Conservation (phyloP, 1,140 invertebrate species). For the Psilanteris sp. region DNA sequence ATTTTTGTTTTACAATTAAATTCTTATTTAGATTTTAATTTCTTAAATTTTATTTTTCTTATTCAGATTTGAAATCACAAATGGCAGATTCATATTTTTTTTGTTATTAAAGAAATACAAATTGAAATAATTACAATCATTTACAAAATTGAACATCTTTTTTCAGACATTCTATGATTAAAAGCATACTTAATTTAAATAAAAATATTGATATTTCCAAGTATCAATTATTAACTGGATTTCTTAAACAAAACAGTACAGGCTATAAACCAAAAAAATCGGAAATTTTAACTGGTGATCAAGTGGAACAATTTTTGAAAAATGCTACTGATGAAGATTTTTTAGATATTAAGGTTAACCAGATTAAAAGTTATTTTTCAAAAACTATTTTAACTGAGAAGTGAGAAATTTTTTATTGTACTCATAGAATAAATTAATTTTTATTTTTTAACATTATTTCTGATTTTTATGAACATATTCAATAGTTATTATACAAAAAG, state of each 20-base stretch:
- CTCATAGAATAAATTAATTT: no score
- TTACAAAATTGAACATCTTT: background rate
- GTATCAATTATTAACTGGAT: slow-evolving; percentile 1
- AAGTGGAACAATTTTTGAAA: slow-evolving; percentile 3
- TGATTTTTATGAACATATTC: no score
- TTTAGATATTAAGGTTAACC: background rate
- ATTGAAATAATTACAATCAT: no score
- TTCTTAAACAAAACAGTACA: slow-evolving; percentile 5
- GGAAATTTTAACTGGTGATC: background rate
- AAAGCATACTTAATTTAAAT: slow-evolving; percentile 1
- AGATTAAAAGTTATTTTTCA: background rate
- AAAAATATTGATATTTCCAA: slow-evolving; percentile 8
- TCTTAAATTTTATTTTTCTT: no score
- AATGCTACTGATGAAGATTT: slow-evolving; percentile 1
- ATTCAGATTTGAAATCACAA: no score
- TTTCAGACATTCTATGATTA: slow-evolving; percentile 14
- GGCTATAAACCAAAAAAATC: slow-evolving; percentile 7
- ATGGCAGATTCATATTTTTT: no score
- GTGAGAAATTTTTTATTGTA: no score
- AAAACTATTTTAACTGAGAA: background rate
- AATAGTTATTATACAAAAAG: no score
- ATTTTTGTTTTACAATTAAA: no score
- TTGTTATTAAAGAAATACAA: no score
- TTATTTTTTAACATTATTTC: no score
- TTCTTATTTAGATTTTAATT: no score